Evolutionary conservation across 2,888 invertebrate species (phyloP), one percentile per base, ranked within the genome.

Genomic region (Oscheius sp.): DNA sequence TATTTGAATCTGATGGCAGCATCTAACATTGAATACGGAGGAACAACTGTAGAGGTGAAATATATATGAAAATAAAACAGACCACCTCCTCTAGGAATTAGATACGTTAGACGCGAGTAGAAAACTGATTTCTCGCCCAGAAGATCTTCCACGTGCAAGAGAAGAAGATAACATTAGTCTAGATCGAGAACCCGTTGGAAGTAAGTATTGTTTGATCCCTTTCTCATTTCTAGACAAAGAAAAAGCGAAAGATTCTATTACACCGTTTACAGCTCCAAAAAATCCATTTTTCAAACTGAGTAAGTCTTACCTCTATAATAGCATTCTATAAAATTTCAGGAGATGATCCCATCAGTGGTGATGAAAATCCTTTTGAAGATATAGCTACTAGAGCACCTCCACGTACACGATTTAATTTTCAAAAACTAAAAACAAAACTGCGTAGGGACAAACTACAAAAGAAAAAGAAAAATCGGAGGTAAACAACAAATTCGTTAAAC

Each of bases 1-100:
- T 78, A 78, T 59, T 64, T 80, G 30, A 78, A 80, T 63, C 71
- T 80, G 68, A 73, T 80, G 73, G 80, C 80, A 1, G 73, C 74
- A 32, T 79, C 80, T 3, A 76, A 74, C 38, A 47, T 80, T 1
- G 80, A 80, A 51, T 76, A 80, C 28, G 77, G 74, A 22, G 80
- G 80, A 24, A 72, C 70, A 28, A 80, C 79, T 1, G 22, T 76
- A 3, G 72, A 80, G 49, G 76, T 73, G n/a, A 45, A 65, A 45
- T 9, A 41, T n/a, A 41, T 6, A 12, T 41, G 12, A 41, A 41
- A 41, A 41, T 14, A 20, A 20, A 3, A 36, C 36, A 41, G 3
- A 6, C n/a, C n/a, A 6, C 6, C 22, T 5, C 9, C 14, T n/a
- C 41, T 9, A 76, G 72, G 77, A 80, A 51, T 66, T 80, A 6